Percentiles rank a stretch among this genome's conserved stretches.
Evolutionary conservation across 2,888 invertebrate species (phyloP).

Genomic region (Aspidapion aeneum): DNA sequence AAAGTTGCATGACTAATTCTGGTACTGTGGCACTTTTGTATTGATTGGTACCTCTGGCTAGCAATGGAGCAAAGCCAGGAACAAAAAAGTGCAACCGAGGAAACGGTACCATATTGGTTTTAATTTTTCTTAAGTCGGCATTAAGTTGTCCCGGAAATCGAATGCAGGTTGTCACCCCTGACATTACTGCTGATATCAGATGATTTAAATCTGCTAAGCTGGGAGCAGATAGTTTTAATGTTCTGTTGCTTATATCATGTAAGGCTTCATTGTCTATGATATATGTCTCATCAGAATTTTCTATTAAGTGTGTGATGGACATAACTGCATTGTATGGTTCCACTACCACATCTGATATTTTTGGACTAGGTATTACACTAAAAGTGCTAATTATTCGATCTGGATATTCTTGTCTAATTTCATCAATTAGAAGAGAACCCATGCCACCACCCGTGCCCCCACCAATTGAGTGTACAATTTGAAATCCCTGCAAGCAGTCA

Average conservation of each 20-base stretch:
- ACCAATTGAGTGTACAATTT: conserved; percentile 69
- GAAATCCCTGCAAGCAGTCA: conserved; percentile 76
- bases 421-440: conserved; percentile 62
- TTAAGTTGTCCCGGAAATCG: conserved; percentile 68
- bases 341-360: conserved; percentile 63
- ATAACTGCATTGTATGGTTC: conserved; percentile 62
- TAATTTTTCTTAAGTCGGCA: conserved; percentile 60
- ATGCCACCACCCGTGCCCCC: conserved; percentile 76
- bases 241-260: conserved; percentile 58
- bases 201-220: conserved; percentile 56
- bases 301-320: conserved; percentile 55
- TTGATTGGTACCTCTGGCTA: conserved; percentile 53
- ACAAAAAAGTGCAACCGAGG: conserved; percentile 64
- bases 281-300: conserved; percentile 60
- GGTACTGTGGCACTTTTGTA: conserved; percentile 75
- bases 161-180: conserved; percentile 60
- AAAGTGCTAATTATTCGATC: conserved; percentile 74
- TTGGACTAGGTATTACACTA: conserved; percentile 64
- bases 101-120: conserved; percentile 64
- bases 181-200: conserved; percentile 56
- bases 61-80: conserved; percentile 63
- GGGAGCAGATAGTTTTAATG: conserved; percentile 57
- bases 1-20: conserved; percentile 75
- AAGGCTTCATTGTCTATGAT: conserved; percentile 62
- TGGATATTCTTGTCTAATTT: conserved; percentile 74